Evolutionary conservation across 2,888 invertebrate genomes (phyloP), one percentile per base, ranked within the genome.

Genomic region (Idaea dimidiata): DNA sequence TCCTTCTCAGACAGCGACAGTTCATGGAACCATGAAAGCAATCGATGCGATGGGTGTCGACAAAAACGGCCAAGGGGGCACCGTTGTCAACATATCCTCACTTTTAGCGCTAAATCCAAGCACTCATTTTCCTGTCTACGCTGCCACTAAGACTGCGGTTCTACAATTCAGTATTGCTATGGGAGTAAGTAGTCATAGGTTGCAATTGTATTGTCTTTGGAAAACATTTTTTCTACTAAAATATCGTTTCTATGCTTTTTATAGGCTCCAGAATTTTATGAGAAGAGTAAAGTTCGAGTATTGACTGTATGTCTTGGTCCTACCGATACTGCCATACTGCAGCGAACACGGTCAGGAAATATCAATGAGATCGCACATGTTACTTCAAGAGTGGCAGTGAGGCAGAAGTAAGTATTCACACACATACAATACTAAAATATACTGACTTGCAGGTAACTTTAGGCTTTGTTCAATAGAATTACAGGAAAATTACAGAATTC

Each of bases 221-320:
- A 24, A 24, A 24, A 3, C 24, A 24, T 3, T 24, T 5, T 3
- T 24, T 24, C 24, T 24, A 24, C 24, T 24, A 24, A 24, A 24
- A 24, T 56, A n/a, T n/a, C 6, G 53, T 16, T 0, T 14, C 32
- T 5, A 7, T 24, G 54, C n/a, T 56, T 31, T 31, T 32, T 5
- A 1, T 55, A 91, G 91, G 73, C 76, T 4, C 77, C 82, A 58
- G 76, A 79, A 55, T 63, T 70, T 60, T 83, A 80, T 68, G 71
- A 76, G 43, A 81, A 79, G 60, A 83, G 81, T 6, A 76, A 81
- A 66, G 90, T 91, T 3, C 84, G 89, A 7, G 80, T 91, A 53
- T 65, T 89, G 68, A 86, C 89, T 10, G 87, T 89, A 6, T 91
- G 91, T 65, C 82, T 90, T 17, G 91, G 91, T 0, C 89, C 90